phyloP scores from a whole-genome alignment of 2,888 invertebrate species.

The Phalera bucephala region DNA sequence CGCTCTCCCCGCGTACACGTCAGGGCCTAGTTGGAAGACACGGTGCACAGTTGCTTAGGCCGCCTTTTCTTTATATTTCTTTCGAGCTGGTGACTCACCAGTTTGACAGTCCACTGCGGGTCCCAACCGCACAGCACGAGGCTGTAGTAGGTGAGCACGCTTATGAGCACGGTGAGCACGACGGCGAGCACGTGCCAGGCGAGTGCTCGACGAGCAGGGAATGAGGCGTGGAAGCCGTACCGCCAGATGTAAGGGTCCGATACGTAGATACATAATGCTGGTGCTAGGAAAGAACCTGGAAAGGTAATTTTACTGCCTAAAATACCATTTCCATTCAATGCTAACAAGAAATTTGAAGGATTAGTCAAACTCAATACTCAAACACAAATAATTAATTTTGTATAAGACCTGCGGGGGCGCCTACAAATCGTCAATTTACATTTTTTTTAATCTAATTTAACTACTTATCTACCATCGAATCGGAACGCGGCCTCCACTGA shows the following conservation, averaged over 20 bases:
- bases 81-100: no score
- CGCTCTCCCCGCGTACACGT: no score
- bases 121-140: conserved; percentile 73
- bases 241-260: conserved; percentile 66
- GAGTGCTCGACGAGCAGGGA: conserved; percentile 13
- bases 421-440: no score
- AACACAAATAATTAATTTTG: no score
- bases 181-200: conserved; percentile 41
- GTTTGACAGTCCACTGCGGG: conserved; percentile 85
- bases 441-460: no score
- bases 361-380: neutral
- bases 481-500: no score
- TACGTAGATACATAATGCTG: conserved; percentile 65
- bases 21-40: no score
- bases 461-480: no score
- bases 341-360: neutral
- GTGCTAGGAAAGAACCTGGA: conserved; percentile 58
- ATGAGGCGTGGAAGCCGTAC: conserved; percentile 31
- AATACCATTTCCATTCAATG: neutral
- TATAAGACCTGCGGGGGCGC: no score
- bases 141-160: conserved; percentile 52
- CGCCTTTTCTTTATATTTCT: no score
- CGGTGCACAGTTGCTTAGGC: no score
- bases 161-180: conserved; percentile 22
- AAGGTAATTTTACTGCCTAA: no score